Evolutionary conservation across 2,888 invertebrate genomes (phyloP).

Genomic region (Cetonia aurata): DNA sequence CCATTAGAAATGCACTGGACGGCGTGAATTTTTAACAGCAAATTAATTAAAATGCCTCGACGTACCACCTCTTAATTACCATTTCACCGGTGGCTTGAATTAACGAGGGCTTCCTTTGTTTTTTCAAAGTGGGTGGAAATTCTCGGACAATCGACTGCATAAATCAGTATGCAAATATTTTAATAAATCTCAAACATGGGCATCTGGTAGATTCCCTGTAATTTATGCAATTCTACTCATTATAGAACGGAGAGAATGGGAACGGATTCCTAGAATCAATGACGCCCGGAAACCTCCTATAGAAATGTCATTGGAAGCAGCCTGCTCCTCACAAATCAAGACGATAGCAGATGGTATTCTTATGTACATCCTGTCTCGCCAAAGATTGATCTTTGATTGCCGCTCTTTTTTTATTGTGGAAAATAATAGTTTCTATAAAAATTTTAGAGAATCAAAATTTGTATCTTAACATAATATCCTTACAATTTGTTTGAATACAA

Average conservation of each 20-base stretch:
- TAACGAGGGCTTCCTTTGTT: background rate
- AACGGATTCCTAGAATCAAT: conserved; percentile 6
- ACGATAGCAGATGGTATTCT: no score
- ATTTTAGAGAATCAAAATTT: no score
- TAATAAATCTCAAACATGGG: conserved; percentile 14
- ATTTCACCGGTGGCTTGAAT: background rate
- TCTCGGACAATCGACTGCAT: conserved; percentile 19
- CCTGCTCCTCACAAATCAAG: no score
- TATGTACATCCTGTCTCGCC: no score
- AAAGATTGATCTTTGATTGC: no score
- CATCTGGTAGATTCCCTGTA: conserved; percentile 13
- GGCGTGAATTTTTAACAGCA: no score
- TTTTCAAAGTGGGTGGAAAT: conserved; percentile 1
- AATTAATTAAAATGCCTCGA: no score
- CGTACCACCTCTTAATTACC: background rate
- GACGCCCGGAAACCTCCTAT: conserved; percentile 1
- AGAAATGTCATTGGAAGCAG: conserved; percentile 2
- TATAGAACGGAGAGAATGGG: conserved; percentile 1
- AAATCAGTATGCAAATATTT: conserved; percentile 31
- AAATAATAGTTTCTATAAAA: no score
- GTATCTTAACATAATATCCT: no score
- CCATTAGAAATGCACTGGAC: no score
- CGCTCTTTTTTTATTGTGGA: no score
- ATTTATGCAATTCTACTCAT: conserved; percentile 22
- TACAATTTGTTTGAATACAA: no score